phyloP scores from a whole-genome alignment of 2,797 vertebrate genomes.

The Myioborus miniatus region DNA sequence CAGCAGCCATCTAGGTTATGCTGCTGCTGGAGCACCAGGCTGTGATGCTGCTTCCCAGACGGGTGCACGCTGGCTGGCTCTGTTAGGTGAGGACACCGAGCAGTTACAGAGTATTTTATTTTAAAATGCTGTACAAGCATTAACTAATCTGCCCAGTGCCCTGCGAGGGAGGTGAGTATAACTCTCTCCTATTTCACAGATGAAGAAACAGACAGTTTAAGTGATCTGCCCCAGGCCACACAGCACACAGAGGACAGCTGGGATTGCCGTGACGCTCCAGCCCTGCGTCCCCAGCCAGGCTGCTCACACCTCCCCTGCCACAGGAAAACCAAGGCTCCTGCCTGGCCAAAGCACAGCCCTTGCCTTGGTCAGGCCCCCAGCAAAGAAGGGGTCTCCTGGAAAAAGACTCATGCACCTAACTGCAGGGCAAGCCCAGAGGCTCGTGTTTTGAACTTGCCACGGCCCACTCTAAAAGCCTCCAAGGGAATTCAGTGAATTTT shows the following conservation, averaged over 20 bases:
- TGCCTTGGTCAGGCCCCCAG: not conserved
- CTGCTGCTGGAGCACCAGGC: not conserved
- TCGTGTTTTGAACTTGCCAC: accelerated
- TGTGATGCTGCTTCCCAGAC: accelerated
- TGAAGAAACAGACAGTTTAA: slow-evolving; percentile 47
- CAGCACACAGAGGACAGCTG: not conserved
- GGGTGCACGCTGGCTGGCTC: accelerated
- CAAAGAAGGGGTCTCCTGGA: not conserved
- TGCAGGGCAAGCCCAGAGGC: not conserved
- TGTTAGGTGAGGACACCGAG: accelerated
- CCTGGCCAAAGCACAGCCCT: not conserved
- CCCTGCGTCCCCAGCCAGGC: accelerated
- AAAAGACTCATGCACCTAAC: not conserved
- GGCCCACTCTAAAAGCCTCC: not conserved
- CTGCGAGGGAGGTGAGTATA: not conserved
- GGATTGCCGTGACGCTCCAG: accelerated
- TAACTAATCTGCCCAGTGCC: not conserved
- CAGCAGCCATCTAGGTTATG: not conserved
- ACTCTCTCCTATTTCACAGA: slow-evolving; percentile 35
- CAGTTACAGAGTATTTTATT: not conserved
- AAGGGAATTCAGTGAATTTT: accelerated
- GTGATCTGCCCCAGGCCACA: slow-evolving; percentile 4
- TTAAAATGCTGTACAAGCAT: not conserved
- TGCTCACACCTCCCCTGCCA: not conserved
- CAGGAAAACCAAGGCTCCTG: not conserved